phyloP scores from a whole-genome alignment of 2,888 invertebrate species.

The Eutolmus rufibarbis region DNA sequence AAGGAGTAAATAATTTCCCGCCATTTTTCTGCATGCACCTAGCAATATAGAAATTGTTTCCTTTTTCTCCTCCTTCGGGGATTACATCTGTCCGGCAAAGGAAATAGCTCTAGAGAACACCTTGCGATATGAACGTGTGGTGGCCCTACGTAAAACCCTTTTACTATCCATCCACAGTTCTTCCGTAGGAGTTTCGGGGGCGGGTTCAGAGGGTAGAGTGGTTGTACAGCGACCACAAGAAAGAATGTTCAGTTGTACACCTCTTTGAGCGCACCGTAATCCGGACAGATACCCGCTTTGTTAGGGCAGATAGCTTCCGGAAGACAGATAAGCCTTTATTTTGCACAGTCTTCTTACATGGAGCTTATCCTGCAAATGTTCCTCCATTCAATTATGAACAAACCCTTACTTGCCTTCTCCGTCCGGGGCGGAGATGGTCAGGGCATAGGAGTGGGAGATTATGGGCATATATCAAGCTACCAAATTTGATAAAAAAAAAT shows the following conservation, averaged over 20 bases:
- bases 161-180: neutral
- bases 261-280: neutral
- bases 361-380: neutral
- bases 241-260: neutral
- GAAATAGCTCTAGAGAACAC: neutral
- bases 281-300: slow-evolving; percentile 1
- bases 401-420: neutral
- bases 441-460: neutral
- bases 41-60: neutral
- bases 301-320: neutral
- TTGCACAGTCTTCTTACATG: neutral
- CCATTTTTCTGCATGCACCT: slow-evolving; percentile 2
- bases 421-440: neutral
- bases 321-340: slow-evolving; percentile 21
- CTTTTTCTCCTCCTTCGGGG: neutral
- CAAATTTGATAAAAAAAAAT: neutral
- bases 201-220: neutral
- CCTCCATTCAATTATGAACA: neutral
- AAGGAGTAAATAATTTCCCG: neutral
- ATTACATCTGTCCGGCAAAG: neutral
- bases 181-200: neutral
- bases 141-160: neutral
- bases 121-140: neutral
- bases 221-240: neutral
- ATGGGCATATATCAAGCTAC: neutral